Evolutionary conservation across 2,113 vertebrate genomes (phyloP).

Genomic region (Hipposideros armiger): DNA sequence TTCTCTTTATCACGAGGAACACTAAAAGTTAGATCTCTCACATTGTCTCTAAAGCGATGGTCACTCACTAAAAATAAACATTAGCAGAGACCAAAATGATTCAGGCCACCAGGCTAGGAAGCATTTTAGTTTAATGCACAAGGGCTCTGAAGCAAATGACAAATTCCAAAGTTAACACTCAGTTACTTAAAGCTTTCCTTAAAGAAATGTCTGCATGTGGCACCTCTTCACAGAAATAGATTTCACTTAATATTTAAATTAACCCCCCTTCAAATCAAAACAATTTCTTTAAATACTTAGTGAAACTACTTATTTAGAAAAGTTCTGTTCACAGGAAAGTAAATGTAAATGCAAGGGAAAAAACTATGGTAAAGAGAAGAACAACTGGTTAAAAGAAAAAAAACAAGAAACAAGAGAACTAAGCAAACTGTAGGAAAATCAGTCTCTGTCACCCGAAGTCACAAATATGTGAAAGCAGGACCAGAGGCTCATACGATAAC

Average conservation of each 20-base stretch:
- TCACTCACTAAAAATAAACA: neutral
- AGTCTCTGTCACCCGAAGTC: neutral
- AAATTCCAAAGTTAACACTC: neutral
- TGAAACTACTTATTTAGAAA: constrained; percentile 15
- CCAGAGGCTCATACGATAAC: neutral
- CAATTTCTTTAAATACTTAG: neutral
- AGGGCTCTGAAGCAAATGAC: neutral
- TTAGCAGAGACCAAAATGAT: neutral
- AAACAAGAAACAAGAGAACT: neutral
- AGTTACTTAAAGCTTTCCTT: neutral
- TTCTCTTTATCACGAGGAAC: neutral
- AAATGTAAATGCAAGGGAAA: neutral
- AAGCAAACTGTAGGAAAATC: constrained; percentile 6
- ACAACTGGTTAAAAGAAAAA: neutral
- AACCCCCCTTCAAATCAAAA: neutral
- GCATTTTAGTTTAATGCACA: neutral
- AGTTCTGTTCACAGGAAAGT: neutral
- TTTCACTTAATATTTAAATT: neutral
- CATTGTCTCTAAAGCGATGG: neutral
- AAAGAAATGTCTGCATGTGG: neutral
- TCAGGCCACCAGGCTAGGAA: neutral
- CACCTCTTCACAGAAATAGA: neutral
- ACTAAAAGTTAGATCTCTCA: neutral
- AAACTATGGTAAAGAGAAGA: neutral
- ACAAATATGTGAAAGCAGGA: neutral